Evolutionary conservation across 2,113 vertebrate species (phyloP), one percentile per base, ranked within the genome.

Genomic region (Mixornis gularis): DNA sequence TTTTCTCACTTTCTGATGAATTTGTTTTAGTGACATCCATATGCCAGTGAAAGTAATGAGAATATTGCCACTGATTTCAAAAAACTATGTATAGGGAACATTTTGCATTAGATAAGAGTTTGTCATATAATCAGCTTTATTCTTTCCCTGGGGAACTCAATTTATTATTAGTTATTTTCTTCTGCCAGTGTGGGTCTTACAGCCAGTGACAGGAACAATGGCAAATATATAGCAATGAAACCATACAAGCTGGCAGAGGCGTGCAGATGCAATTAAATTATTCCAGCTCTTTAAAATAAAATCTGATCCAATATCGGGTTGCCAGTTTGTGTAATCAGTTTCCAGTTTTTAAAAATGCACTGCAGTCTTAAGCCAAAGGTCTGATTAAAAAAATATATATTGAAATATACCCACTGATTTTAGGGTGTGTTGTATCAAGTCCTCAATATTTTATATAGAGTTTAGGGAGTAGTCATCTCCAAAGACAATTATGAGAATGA

Each of bases 231-330:
- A 79, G 43, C 62, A 76, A 85, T 77, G 83, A 94, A 92, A 24
- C 66, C 25, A 60, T 59, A 80, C 68, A 78, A 95, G 91, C 85
- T 94, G 88, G 86, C 80, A 96, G 55, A 89, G 78, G 46, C 3
- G 3, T 89, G 48, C 25, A 92, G 52, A 78, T 56, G 72, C 66
- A 95, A 89, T 92, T 90, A 88, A 91, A 96, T 93, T 94, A 94
- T 89, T 93, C 60, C 25, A 79, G 18, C 24, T 85, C 34, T 90
- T 95, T 92, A 87, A 92, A 93, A 78, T 30, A 92, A 93, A 85
- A 91, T 89, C 53, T 69, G 59, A 87, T 87, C 71, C 80, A 76
- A 22, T 79, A 69, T 72, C 59, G 82, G n/a, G 51, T 58, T 95
- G 73, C 76, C 86, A 95, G 77, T 62, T 85, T 88, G 30, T 72